phyloP scores from a whole-genome alignment of 2,113 vertebrate genomes.

The Malurus cyaneus region DNA sequence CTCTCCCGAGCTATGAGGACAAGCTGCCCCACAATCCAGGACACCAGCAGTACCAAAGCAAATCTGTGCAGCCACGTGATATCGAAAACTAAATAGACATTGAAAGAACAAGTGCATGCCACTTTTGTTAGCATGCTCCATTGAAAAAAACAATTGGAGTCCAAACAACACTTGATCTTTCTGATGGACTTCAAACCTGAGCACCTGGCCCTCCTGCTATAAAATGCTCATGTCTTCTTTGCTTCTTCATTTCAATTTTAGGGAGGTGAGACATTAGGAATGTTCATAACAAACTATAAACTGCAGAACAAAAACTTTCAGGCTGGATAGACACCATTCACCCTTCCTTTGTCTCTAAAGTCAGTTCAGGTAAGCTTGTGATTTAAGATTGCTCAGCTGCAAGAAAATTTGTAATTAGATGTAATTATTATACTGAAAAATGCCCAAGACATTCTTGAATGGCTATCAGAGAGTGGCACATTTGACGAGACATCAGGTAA shows the following conservation, averaged over 20 bases:
- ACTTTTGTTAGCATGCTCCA: not conserved
- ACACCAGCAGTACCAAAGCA: not conserved
- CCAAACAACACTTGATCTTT: not conserved
- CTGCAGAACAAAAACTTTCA: not conserved
- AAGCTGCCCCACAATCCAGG: not conserved
- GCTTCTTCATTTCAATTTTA: not conserved
- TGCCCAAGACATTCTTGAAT: not conserved
- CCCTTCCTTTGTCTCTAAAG: not conserved
- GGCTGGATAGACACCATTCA: not conserved
- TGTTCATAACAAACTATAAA: not conserved
- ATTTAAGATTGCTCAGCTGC: not conserved
- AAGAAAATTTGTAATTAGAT: not conserved
- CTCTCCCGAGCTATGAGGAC: not conserved
- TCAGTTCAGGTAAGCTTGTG: not conserved
- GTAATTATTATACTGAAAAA: not conserved
- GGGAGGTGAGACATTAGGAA: not conserved
- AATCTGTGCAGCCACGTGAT: not conserved
- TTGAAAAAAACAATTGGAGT: not conserved
- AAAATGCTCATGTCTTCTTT: not conserved
- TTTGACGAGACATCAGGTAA: not conserved
- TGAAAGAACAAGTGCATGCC: not conserved
- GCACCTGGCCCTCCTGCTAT: not conserved
- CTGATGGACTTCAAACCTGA: not conserved
- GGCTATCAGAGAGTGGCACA: not conserved
- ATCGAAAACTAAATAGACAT: not conserved